A percentile compares a stretch with the other conserved stretches of the same genome.
These are phyloP conservation scores for Brachyalestes nurse DNA, from an alignment of 2,797 vertebrate genomes.

Conservation along the genomic window DNA sequence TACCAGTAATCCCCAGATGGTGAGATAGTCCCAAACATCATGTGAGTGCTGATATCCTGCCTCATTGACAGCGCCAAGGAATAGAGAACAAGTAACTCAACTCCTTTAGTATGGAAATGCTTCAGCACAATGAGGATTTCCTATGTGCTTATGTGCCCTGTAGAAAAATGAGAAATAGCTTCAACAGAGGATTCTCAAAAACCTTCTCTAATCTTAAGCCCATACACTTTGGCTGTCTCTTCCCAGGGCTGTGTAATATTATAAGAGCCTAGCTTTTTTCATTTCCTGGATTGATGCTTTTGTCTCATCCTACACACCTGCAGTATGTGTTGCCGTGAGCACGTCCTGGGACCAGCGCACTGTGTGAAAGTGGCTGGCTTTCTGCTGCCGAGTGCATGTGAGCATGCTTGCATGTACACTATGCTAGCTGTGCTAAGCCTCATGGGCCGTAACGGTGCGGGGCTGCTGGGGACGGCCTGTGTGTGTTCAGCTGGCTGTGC, in stretches of 20 bases:
- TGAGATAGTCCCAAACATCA: slow-evolving; percentile 28
- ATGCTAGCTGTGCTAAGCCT: slow-evolving; percentile 52
- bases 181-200: neutral
- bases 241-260: slow-evolving; percentile 30
- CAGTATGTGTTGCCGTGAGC: slow-evolving; percentile 44
- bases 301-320: slow-evolving; percentile 53
- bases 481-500: slow-evolving; percentile 73
- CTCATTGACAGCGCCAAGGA: slow-evolving; percentile 23
- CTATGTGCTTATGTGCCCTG: neutral
- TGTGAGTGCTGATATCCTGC: slow-evolving; percentile 21
- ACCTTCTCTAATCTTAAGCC: slow-evolving; percentile 10
- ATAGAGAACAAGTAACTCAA: slow-evolving; percentile 13
- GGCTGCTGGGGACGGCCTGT: slow-evolving; percentile 62
- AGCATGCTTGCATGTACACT: slow-evolving; percentile 46
- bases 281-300: slow-evolving; percentile 35
- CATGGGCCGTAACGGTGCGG: slow-evolving; percentile 41
- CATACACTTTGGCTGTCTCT: slow-evolving; percentile 30
- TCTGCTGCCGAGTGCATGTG: slow-evolving; percentile 32
- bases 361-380: slow-evolving; percentile 37
- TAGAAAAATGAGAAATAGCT: slow-evolving; percentile 21
- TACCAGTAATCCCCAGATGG: slow-evolving; percentile 40
- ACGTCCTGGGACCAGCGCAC: slow-evolving; percentile 35
- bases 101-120: slow-evolving; percentile 28
- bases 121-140: slow-evolving; percentile 19
- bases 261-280: slow-evolving; percentile 35